A percentile compares a stretch with the other conserved stretches of the same genome.
Evolutionary conservation across 2,797 vertebrate species (phyloP).

Genomic region (Lindbergichthys nudifrons): DNA sequence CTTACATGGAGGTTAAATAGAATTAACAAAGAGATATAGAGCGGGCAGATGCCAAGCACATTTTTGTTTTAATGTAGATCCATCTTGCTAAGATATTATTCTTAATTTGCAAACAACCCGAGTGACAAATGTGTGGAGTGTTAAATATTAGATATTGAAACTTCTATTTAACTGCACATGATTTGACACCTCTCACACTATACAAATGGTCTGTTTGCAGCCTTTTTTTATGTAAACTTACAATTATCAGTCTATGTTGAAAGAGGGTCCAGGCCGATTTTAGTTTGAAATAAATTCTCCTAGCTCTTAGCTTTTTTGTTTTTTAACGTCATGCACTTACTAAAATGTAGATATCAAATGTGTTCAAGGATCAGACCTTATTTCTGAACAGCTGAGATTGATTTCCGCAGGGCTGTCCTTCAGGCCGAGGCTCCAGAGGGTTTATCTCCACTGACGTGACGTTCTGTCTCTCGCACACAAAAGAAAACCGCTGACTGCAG

Average conservation of each 20-base stretch:
- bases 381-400: slow-evolving; percentile 85
- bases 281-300: neutral
- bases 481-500: slow-evolving; percentile 80
- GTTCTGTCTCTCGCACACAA: slow-evolving; percentile 92
- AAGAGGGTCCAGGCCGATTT: neutral
- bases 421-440: slow-evolving; percentile 76
- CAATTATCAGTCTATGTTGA: neutral
- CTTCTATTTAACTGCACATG: neutral
- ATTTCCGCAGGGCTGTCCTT: slow-evolving; percentile 79
- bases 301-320: neutral
- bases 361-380: slow-evolving; percentile 85
- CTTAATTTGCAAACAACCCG: neutral
- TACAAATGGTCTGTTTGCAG: neutral
- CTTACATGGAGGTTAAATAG: neutral
- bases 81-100: neutral
- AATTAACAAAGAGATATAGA: neutral
- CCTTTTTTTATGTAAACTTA: neutral
- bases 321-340: neutral
- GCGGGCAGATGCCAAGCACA: neutral
- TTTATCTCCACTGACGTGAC: slow-evolving; percentile 87
- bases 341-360: slow-evolving; percentile 1
- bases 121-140: neutral
- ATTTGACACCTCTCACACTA: neutral
- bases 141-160: neutral
- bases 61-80: neutral